Evolutionary conservation across 2,113 vertebrate genomes (phyloP).

Genomic region (Gyps fulvus): DNA sequence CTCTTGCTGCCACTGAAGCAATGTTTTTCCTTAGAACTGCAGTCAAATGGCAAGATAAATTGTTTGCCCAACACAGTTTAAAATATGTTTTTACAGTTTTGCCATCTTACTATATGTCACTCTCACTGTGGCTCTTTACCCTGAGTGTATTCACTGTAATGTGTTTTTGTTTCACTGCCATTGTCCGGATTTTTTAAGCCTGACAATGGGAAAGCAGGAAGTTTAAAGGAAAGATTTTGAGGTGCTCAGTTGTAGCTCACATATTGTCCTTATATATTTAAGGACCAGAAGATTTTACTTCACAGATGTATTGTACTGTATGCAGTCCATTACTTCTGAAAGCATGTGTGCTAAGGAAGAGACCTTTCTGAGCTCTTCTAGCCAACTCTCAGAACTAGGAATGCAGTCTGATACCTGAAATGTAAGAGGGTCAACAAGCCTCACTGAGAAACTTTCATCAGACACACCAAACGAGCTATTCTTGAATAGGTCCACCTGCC

Average conservation of each 20-base stretch:
- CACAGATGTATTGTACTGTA: not conserved
- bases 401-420: not conserved
- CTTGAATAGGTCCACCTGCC: not conserved
- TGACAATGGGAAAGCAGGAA: not conserved
- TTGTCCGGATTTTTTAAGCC: not conserved
- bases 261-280: not conserved
- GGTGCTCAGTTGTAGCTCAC: not conserved
- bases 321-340: not conserved
- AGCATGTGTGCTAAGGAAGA: not conserved
- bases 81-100: not conserved
- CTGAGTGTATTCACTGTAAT: not conserved
- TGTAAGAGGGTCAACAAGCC: not conserved
- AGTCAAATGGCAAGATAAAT: not conserved
- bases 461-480: not conserved
- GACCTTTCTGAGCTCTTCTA: not conserved
- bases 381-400: not conserved
- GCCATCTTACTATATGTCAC: not conserved
- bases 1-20: not conserved
- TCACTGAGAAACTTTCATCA: not conserved
- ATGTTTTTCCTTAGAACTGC: not conserved
- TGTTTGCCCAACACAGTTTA: not conserved
- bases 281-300: not conserved
- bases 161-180: not conserved
- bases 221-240: not conserved
- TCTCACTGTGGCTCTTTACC: not conserved